Conservation (phyloP, 2,888 invertebrate species). For the Sminthurides aquaticus region DNA sequence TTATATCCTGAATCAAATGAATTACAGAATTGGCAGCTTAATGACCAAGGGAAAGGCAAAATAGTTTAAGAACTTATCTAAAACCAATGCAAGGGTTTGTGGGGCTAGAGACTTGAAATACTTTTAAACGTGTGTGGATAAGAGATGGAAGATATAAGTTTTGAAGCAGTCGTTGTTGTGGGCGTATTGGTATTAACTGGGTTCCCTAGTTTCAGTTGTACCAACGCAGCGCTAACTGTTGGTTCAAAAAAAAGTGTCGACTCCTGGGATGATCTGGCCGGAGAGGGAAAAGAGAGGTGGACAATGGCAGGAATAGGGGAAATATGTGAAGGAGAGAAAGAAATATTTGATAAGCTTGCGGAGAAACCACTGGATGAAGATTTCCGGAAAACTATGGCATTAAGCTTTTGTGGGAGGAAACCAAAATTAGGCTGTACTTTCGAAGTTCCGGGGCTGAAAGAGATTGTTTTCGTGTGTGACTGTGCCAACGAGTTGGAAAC, state of each 20-base stretch:
- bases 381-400: constrained; percentile 1
- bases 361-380: neutral
- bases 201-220: no score
- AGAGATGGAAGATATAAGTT: no score
- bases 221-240: neutral
- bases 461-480: constrained; percentile 12
- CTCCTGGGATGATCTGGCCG: neutral
- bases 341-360: neutral
- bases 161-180: no score
- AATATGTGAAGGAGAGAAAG: neutral
- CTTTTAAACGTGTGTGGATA: no score
- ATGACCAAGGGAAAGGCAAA: no score
- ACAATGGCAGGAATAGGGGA: constrained; percentile 16
- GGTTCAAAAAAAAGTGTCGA: neutral
- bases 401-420: neutral
- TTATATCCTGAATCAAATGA: no score
- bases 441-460: constrained; percentile 15
- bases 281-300: constrained; percentile 6
- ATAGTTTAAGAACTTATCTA: no score
- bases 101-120: no score
- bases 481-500: neutral
- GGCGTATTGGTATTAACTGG: no score
- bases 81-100: no score
- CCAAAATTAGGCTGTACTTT: constrained; percentile 6
- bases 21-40: no score